Percentiles rank a stretch among this genome's conserved stretches.
phyloP scores from a whole-genome alignment of 2,888 invertebrate genomes.

The Microctonus aethiopoides region DNA sequence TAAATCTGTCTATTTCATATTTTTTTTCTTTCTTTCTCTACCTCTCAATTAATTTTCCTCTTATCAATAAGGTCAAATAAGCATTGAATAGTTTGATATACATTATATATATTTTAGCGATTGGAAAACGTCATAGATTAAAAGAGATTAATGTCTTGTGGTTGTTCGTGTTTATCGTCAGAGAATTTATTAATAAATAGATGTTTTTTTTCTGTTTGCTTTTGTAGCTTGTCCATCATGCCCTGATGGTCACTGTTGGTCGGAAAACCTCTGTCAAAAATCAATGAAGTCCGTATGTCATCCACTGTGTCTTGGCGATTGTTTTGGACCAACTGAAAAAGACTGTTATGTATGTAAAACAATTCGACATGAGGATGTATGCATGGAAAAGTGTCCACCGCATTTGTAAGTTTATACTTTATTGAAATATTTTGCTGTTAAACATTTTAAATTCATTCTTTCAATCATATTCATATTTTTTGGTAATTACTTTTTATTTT shows the following conservation, averaged over 20 bases:
- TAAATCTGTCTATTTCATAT: neutral
- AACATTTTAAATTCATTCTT: no score
- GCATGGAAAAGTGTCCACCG: constrained; percentile 75
- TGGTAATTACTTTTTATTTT: constrained; percentile 44
- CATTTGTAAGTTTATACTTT: constrained; percentile 71
- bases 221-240: constrained; percentile 75
- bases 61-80: neutral
- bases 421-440: neutral
- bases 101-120: neutral
- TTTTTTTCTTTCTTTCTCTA: no score
- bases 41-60: no score
- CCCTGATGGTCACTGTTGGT: constrained; percentile 69
- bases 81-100: neutral
- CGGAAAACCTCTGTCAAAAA: constrained; percentile 68
- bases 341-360: constrained; percentile 78
- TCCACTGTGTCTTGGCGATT: constrained; percentile 84
- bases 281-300: constrained; percentile 73
- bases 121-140: neutral
- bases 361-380: constrained; percentile 69
- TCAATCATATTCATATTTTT: neutral
- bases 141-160: neutral
- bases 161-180: neutral
- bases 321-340: constrained; percentile 69
- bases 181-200: neutral
- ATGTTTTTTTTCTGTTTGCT: constrained; percentile 8